Base-by-base conservation (phyloP, 2,113 vertebrate genomes). In the Otus sunia region DNA sequence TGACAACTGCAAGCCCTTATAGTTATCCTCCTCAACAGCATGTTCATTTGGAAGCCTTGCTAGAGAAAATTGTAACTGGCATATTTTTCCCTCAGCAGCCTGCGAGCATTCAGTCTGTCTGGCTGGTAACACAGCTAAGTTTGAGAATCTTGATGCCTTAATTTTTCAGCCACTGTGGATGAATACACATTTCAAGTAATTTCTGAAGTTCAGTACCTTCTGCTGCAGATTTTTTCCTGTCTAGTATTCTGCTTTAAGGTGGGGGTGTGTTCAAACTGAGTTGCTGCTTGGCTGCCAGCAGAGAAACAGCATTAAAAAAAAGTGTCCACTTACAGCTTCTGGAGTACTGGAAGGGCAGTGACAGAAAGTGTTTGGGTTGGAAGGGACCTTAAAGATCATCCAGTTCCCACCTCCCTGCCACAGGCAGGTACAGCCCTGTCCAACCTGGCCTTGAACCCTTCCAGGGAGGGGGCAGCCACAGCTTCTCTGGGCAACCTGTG, bases 31-130 rank as follows among this genome's bases (percentile, higher is more conserved):
- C 1, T 2, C 15, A 64, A 13, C 60, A 45, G 29, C 6, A 9
- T 2, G 16, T 15, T 41, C 19, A 17, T 3, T 4, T 64, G 79
- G 68, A 58, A 39, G 50, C 73, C 56, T 14, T 55, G 9, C 49
- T 69, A 18, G 25, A 88, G 63, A 8, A 34, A 23, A 25, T 0
- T 10, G 6, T 47, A n/a, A 39, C 9, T 49, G 55, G 4, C 5
- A 0, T 6, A 0, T 49, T 22, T 41, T 43, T 9, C 49, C 47
- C 69, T 32, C n/a, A 5, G 29, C 27, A n/a, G 10, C 36, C 52
- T 90, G n/a, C 30, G 32, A 11, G 25, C 5, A 25, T 1, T 32
- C 82, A 34, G 52, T 19, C 50, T 30, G 0, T 10, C 3, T 32
- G 60, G 71, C 76, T 75, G 47, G 12, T 25, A 12, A 14, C 49